Evolutionary conservation across 2,797 vertebrate species (phyloP).

Genomic region (Tragelaphus eurycerus): DNA sequence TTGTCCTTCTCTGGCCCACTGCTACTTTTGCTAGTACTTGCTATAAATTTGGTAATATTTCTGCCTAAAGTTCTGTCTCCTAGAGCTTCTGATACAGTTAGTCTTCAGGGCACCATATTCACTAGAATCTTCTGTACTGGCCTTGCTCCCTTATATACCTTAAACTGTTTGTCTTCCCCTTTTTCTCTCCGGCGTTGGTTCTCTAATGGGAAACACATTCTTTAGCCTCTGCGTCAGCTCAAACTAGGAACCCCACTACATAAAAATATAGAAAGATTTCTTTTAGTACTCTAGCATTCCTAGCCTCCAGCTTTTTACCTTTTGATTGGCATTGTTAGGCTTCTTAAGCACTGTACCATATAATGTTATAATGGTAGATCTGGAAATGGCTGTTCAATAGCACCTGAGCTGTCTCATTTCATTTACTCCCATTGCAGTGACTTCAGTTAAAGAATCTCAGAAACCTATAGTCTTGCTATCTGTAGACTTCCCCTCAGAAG

Average conservation of each 20-base stretch:
- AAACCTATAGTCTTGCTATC: neutral
- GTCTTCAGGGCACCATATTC: neutral
- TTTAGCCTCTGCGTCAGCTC: constrained; percentile 15
- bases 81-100: neutral
- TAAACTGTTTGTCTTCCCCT: neutral
- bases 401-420: neutral
- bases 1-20: neutral
- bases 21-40: neutral
- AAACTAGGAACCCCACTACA: neutral
- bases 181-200: neutral
- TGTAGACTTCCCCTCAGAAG: neutral
- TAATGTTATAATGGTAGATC: neutral
- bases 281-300: constrained; percentile 33
- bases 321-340: neutral
- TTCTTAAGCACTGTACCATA: neutral
- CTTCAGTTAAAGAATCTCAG: neutral
- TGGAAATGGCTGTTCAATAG: neutral
- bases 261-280: neutral
- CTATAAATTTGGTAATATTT: neutral
- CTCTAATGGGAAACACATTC: neutral
- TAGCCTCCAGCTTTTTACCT: neutral
- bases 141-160: neutral
- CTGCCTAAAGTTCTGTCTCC: neutral
- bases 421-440: neutral
- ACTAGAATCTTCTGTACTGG: neutral